A percentile compares a stretch with the other conserved stretches of the same genome.
Evolutionary conservation across 2,797 vertebrate species (phyloP).

Genomic region (Mareca strepera): DNA sequence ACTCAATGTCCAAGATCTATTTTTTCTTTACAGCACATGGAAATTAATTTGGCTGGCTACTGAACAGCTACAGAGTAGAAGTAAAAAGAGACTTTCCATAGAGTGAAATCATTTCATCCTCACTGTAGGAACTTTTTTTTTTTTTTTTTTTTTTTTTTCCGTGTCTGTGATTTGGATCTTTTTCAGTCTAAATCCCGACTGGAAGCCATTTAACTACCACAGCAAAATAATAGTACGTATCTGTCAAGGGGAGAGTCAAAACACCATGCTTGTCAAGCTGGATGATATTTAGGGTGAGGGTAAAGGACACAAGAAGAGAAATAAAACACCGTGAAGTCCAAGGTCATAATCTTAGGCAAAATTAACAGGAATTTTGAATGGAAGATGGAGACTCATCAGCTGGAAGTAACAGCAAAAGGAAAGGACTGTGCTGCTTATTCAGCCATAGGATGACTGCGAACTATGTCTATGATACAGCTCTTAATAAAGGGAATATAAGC

Average conservation of each 20-base stretch:
- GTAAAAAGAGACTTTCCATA: not conserved
- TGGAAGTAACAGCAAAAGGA: not conserved
- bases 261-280: not conserved
- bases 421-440: not conserved
- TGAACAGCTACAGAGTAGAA: not conserved
- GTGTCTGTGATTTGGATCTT: not conserved
- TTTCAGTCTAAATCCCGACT: not conserved
- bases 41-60: not conserved
- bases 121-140: not conserved
- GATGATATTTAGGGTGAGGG: not conserved
- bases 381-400: not conserved
- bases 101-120: not conserved
- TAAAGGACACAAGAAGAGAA: not conserved
- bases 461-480: not conserved
- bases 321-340: not conserved
- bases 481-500: not conserved
- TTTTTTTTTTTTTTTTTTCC: not conserved
- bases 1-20: not conserved
- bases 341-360: not conserved
- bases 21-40: not conserved
- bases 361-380: not conserved
- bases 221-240: not conserved
- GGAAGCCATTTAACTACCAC: not conserved
- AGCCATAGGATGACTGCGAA: not conserved
- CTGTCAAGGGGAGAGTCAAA: not conserved